Percentiles rank a stretch among this genome's conserved stretches.
Conservation (phyloP, 2,113 vertebrate species). For the Sceloporus undulatus region DNA sequence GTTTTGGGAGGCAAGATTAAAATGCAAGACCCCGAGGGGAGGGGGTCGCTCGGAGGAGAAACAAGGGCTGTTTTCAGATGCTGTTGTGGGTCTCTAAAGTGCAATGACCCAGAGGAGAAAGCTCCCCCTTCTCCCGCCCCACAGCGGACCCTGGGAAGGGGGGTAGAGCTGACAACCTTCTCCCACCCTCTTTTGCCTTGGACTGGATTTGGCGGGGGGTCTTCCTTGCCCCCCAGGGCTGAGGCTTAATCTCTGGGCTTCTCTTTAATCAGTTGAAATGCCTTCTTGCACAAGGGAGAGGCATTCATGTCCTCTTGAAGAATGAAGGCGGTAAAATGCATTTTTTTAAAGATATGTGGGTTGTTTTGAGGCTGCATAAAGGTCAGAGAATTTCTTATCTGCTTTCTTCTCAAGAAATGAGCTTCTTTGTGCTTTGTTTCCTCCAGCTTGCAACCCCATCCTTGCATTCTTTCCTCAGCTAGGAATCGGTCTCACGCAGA, state of each 20-base stretch:
- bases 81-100: too few relatives aligned
- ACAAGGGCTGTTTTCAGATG: too few relatives aligned
- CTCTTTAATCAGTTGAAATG: not conserved
- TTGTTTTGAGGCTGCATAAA: not conserved
- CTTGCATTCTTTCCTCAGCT: conserved; percentile 39
- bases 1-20: too few relatives aligned
- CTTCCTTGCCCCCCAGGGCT: not conserved
- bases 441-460: conserved; percentile 21
- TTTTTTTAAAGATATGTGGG: conserved; percentile 12
- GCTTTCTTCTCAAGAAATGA: conserved; percentile 39
- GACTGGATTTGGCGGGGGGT: too few relatives aligned
- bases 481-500: conserved; percentile 5
- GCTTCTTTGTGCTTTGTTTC: conserved; percentile 43
- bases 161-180: too few relatives aligned
- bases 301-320: not conserved
- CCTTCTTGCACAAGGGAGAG: not conserved
- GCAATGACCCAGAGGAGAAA: too few relatives aligned
- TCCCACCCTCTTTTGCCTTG: too few relatives aligned
- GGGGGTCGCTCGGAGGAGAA: too few relatives aligned
- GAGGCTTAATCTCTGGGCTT: not conserved
- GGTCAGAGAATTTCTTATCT: conserved; percentile 49
- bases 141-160: too few relatives aligned
- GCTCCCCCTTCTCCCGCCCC: too few relatives aligned
- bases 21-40: too few relatives aligned
- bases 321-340: not conserved